phyloP scores from a whole-genome alignment of 2,888 invertebrate species.

The Cryptophagus acutangulus region DNA sequence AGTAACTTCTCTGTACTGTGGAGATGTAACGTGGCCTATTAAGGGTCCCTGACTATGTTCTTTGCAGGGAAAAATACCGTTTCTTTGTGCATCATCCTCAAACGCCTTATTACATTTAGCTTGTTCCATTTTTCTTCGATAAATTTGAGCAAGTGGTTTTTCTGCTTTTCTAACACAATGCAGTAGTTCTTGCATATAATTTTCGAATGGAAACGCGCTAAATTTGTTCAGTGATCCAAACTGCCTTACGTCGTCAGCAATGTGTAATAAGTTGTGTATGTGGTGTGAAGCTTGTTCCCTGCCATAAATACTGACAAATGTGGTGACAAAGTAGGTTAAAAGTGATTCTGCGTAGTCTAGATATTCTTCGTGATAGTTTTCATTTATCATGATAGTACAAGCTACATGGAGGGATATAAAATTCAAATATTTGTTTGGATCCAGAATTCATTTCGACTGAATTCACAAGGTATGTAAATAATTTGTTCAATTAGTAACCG shows the following conservation, averaged over 20 bases:
- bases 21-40: too few relatives aligned
- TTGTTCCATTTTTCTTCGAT: not conserved
- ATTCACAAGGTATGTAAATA: too few relatives aligned
- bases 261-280: constrained; percentile 22
- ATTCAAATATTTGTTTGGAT: not conserved
- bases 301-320: constrained; percentile 17
- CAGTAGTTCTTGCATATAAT: constrained; percentile 14
- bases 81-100: too few relatives aligned
- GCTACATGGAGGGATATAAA: constrained; percentile 3
- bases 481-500: too few relatives aligned
- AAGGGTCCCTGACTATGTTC: too few relatives aligned
- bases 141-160: constrained; percentile 14
- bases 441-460: not conserved
- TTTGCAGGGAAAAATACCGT: too few relatives aligned
- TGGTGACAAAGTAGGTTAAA: constrained; percentile 12
- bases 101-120: too few relatives aligned
- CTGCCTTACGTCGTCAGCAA: constrained; percentile 17
- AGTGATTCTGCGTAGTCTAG: not conserved
- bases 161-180: constrained; percentile 2
- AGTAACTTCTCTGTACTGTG: too few relatives aligned
- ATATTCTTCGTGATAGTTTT: not conserved
- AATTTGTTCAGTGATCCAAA: constrained; percentile 16
- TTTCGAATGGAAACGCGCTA: constrained; percentile 16
- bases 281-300: constrained; percentile 20
- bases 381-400: not conserved